Base-by-base conservation (phyloP, 2,888 invertebrate species). In the Lymantria dispar region DNA sequence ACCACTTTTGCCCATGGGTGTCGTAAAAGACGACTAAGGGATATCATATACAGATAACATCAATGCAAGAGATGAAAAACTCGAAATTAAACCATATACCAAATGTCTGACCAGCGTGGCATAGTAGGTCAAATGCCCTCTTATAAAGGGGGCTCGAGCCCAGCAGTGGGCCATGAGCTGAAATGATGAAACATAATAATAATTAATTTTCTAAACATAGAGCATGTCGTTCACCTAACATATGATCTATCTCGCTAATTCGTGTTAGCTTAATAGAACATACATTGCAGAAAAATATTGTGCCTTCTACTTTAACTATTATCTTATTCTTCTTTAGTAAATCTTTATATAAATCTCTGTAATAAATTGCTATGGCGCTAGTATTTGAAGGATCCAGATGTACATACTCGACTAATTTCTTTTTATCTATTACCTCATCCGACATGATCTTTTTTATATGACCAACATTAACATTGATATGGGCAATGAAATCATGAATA, bases 241-340 rank as follows among this genome's bases (percentile, higher is more conserved):
- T 43, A 31, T 54, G 54, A 31, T 48, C 43, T n/a, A 54, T 50
- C 38, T 54, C 54, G n/a, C n/a, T 48, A 1, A 43, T 31, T 0
- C 43, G 29, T 8, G 37, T 22, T 13, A 48, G 1, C 0, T 30
- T 10, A 11, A 40, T 8, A 0, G 0, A 8, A 46, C 54, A 54
- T 3, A 43, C 30, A 1, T 22, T 29, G 22, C 54, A 54, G 0
- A n/a, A 31, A 45, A 33, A 51, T 3, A 5, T 30, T 36, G 9
- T 0, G 0, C 31, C 14, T 7, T 9, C 1, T 3, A 14, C 0
- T 15, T 8, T 9, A 7, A 11, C 7, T n/a, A 50, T 8, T n/a
- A 50, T 48, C 13, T 42, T 12, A 36, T 50, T 50, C 15, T 7
- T 1, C 9, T 0, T 0, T 11, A 54, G 22, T 7, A 39, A 8